Evolutionary conservation across 2,888 invertebrate genomes (phyloP).

Genomic region (Scelioninae gen. 1): DNA sequence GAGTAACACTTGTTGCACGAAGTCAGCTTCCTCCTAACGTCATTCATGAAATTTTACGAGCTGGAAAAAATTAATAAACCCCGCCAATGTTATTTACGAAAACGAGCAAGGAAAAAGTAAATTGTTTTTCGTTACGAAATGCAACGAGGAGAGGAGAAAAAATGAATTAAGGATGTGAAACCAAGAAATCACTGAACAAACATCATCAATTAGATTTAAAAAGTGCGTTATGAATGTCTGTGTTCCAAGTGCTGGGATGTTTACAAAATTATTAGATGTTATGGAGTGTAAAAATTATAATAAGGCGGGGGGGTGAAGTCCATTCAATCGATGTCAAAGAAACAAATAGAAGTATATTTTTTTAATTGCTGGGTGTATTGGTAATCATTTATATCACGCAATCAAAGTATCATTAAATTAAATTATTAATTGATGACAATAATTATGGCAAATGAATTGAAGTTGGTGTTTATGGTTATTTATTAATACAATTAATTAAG

Average conservation of each 20-base stretch:
- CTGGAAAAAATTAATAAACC: no score
- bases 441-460: neutral
- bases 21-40: no score
- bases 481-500: no score
- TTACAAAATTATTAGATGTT: constrained; percentile 70
- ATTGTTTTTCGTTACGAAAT: no score
- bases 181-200: constrained; percentile 82
- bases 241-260: constrained; percentile 77
- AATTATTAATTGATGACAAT: no score
- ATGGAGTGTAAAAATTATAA: constrained; percentile 22
- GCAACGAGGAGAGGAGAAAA: no score
- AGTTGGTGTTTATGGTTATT: neutral
- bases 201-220: constrained; percentile 78
- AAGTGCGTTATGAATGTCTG: constrained; percentile 66
- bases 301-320: constrained; percentile 33
- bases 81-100: no score
- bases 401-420: neutral
- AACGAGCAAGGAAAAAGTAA: no score
- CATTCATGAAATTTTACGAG: no score
- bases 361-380: constrained; percentile 35
- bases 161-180: no score
- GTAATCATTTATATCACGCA: constrained; percentile 20
- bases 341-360: constrained; percentile 38
- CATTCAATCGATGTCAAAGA: constrained; percentile 39
- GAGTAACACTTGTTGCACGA: no score